Percentiles rank a stretch among this genome's conserved stretches.
Evolutionary conservation across 2,797 vertebrate species (phyloP).

Genomic region (Acrossocheilus wenchowensis): DNA sequence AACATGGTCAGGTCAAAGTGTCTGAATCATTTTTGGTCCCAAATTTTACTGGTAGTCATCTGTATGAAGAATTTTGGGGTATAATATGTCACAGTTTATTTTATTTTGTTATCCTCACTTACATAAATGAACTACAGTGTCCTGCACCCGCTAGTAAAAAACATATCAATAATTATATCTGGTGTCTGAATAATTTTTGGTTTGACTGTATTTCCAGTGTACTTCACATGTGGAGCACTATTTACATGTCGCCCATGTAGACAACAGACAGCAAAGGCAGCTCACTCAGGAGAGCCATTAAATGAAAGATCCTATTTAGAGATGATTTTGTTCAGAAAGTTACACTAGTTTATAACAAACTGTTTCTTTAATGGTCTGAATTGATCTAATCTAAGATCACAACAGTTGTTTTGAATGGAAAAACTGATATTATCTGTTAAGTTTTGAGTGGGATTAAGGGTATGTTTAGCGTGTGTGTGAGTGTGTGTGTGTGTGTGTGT

Average conservation of each 20-base stretch:
- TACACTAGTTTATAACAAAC: too few species aligned
- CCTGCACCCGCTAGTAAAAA: too few species aligned
- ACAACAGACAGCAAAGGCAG: not conserved
- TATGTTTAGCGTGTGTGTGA: not conserved
- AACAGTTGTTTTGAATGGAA: not conserved
- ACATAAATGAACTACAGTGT: too few species aligned
- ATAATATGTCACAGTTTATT: too few species aligned
- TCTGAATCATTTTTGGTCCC: too few species aligned
- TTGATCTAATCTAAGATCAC: not conserved
- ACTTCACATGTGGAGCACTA: not conserved
- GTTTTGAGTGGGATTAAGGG: not conserved
- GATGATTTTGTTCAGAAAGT: not conserved
- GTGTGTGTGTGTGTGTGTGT: not conserved
- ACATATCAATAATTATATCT: too few species aligned
- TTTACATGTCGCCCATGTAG: not conserved
- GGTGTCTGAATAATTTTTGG: too few species aligned
- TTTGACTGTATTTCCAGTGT: not conserved
- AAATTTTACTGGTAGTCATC: too few species aligned
- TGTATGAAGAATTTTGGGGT: too few species aligned
- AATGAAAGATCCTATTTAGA: not conserved
- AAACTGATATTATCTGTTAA: not conserved
- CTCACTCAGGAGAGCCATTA: too few species aligned
- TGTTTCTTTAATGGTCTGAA: not conserved
- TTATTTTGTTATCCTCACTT: not conserved
- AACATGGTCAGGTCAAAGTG: too few species aligned